Evolutionary conservation across 2,888 invertebrate genomes (phyloP).

Genomic region (Brachypalpus laphriformis): DNA sequence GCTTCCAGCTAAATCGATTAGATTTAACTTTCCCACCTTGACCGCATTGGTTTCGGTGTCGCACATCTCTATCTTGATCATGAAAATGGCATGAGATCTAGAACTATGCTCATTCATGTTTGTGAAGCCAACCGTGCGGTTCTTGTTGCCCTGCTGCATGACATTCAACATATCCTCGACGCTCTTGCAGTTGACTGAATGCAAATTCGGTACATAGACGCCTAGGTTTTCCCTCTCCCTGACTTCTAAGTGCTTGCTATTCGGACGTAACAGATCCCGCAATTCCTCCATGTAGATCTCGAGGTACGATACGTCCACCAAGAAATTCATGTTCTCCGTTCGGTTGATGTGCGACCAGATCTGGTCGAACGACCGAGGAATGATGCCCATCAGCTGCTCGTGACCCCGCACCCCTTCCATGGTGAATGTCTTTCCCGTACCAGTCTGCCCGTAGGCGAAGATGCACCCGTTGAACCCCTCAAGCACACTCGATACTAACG

Average conservation of each 20-base stretch:
- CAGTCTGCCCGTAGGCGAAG: slow-evolving; percentile 99
- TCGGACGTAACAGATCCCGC: slow-evolving; percentile 88
- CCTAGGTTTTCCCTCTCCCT: slow-evolving; percentile 89
- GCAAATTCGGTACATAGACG: slow-evolving; percentile 97
- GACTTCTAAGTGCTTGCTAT: slow-evolving; percentile 84
- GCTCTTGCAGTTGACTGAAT: slow-evolving; percentile 96
- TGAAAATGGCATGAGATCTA: slow-evolving; percentile 98
- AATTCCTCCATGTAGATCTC: slow-evolving; percentile 98
- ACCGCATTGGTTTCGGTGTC: slow-evolving; percentile 85
- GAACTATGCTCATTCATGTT: slow-evolving; percentile 99
- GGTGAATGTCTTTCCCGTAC: slow-evolving; percentile 92
- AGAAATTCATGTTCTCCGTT: slow-evolving; percentile 95
- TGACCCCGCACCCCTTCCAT: slow-evolving; percentile 88
- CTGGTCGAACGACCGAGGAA: slow-evolving; percentile 98
- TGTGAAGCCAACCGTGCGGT: slow-evolving; percentile 97
- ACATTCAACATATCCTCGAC: slow-evolving; percentile 96
- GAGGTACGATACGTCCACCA: slow-evolving; percentile 97
- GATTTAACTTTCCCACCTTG: slow-evolving; percentile 96
- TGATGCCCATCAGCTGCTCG: slow-evolving; percentile 90
- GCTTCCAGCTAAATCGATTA: slow-evolving; percentile 99
- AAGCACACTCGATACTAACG: slow-evolving; percentile 96
- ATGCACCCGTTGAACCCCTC: slow-evolving; percentile 99
- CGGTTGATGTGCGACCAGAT: slow-evolving; percentile 97
- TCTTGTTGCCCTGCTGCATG: slow-evolving; percentile 96
- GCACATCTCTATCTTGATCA: slow-evolving; percentile 98